These are phyloP conservation scores for Idaea biselata DNA, from an alignment of 2,888 invertebrate species.

Conservation along the genomic window DNA sequence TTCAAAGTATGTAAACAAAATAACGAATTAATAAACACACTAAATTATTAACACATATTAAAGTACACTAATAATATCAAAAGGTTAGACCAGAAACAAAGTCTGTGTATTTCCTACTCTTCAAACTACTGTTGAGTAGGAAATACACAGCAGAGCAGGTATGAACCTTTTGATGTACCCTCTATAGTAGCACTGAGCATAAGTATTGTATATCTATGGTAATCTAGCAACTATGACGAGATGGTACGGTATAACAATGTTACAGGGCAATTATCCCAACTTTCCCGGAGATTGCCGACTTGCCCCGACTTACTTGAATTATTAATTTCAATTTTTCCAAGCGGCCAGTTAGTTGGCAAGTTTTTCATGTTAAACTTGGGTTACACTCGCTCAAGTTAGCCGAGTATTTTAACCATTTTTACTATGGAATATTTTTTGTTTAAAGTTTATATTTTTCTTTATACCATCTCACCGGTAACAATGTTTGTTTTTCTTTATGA, in stretches of 20 bases:
- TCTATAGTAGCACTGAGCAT: no score
- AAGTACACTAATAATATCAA: no score
- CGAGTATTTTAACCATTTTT: slow-evolving; percentile 14
- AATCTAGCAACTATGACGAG: slow-evolving; percentile 3
- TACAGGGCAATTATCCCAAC: slow-evolving; percentile 24
- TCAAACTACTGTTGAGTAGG: no score
- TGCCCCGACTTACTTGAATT: slow-evolving; percentile 40
- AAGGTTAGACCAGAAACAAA: no score
- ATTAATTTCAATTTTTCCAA: slow-evolving; percentile 56
- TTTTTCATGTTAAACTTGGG: slow-evolving; percentile 1
- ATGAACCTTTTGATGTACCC: no score
- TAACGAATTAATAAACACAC: no score
- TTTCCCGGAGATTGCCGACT: slow-evolving; percentile 20
- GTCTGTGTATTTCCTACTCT: no score
- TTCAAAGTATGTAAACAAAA: no score
- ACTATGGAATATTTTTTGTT: neutral
- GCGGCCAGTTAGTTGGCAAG: slow-evolving; percentile 33
- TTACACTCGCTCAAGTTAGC: slow-evolving; percentile 17
- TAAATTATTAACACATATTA: no score
- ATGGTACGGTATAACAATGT: slow-evolving; percentile 13
- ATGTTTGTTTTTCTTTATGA: neutral
- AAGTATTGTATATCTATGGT: neutral
- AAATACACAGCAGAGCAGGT: no score
- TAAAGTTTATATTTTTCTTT: neutral
- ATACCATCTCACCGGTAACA: neutral